Base-by-base conservation (phyloP, 2,888 invertebrate species). In the Alloplasta piceator region DNA sequence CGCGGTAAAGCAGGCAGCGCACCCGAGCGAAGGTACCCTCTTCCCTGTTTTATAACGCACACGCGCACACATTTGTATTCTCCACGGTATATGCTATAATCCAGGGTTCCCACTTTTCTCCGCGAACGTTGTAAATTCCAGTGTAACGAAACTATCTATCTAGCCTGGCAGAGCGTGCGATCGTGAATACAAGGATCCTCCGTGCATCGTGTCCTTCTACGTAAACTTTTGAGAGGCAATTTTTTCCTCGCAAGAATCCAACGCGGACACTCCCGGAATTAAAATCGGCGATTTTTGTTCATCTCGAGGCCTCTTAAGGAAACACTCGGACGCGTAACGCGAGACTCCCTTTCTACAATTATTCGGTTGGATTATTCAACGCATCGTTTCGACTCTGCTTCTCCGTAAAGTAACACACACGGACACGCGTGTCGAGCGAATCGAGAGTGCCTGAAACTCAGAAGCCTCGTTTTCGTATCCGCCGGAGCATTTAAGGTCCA, bases 101-200 rank as follows among this genome's bases (percentile, higher is more conserved):
- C 67, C 73, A 73, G 73, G 55, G 10, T 73, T 74, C 52, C 58
- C 68, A 78, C 55, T 68, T 78, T 67, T 78, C 72, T 78, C 46
- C 73, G 78, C 58, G 68, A 64, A 48, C 73, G 80, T 81, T 81
- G 80, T 78, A 81, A 81, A 81, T 81, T 81, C 80, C 80, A 70
- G 72, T 70, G 64, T 81, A 81, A 81, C 77, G 80, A 81, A 81
- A 81, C 73, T 81, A 81, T 81, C 80, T 81, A 78, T 81, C 78
- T 78, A 71, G 72, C 80, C 10, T 80, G 72, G 73, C 73, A 74
- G 72, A 77, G 67, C 80, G 80, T 80, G 80, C 80, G 80, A 80
- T 70, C 71, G 66, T 72, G 64, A 46, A 36, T 56, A 67, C 66
- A 46, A 38, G 26, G 26, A 26, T n/a, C n/a, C n/a, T n/a, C n/a